Conservation (phyloP, 2,888 invertebrate genomes). For the Noctua comes region DNA sequence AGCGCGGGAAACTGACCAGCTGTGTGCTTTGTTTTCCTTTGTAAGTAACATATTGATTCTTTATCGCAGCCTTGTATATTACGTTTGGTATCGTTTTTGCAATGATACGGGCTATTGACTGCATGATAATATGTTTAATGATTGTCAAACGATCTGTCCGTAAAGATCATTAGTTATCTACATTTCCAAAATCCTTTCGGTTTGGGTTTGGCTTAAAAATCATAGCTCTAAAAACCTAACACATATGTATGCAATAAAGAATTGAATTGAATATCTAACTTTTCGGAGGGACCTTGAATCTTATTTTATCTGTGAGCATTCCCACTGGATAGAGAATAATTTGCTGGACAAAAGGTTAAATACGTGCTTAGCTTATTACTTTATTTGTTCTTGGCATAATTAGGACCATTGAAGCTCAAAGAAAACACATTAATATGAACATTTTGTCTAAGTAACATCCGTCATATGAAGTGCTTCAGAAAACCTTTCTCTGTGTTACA, state of each 20-base stretch:
- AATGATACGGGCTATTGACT: background rate
- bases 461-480: background rate
- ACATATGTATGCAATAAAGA: background rate
- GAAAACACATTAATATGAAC: background rate
- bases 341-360: background rate
- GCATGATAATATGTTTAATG: background rate
- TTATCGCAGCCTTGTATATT: background rate
- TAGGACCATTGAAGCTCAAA: background rate
- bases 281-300: background rate
- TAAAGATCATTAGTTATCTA: background rate
- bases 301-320: background rate
- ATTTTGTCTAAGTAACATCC: background rate
- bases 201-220: background rate
- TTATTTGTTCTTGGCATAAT: background rate
- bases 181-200: background rate
- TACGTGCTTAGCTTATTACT: background rate
- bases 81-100: background rate
- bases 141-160: background rate
- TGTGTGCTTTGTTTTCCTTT: constrained; percentile 17
- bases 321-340: background rate
- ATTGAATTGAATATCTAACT: background rate
- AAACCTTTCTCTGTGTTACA: background rate
- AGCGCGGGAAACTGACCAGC: constrained; percentile 33
- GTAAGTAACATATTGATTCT: constrained; percentile 25
- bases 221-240: background rate